Evolutionary conservation across 2,888 invertebrate species (phyloP).

Genomic region (Apocheima hispidaria): DNA sequence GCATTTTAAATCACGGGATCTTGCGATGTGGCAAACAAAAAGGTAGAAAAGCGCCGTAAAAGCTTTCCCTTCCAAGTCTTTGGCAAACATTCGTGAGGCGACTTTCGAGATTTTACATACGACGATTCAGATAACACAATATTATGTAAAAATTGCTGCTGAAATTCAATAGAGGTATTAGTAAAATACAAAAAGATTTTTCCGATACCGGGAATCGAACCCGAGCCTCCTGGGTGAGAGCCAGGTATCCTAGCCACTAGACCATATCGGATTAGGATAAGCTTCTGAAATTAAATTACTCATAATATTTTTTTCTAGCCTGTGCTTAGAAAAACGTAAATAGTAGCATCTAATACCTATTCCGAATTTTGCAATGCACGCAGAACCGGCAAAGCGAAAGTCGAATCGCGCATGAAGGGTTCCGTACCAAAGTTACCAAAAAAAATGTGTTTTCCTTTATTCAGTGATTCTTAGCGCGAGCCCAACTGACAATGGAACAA

Average conservation of each 20-base stretch:
- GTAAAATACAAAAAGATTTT: conserved; percentile 42
- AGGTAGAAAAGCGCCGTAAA: conserved; percentile 67
- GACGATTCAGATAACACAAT: neutral
- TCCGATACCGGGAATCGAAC: conserved; percentile 84
- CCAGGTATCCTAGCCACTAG: conserved; percentile 91
- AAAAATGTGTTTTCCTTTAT: too few species aligned
- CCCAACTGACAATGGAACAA: too few species aligned
- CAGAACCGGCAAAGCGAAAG: too few species aligned
- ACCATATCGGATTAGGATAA: conserved; percentile 75
- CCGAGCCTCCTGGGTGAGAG: conserved; percentile 89
- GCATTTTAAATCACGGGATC: conserved; percentile 54
- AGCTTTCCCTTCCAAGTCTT: conserved; percentile 70
- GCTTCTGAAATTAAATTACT: neutral
- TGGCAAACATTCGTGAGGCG: conserved; percentile 66
- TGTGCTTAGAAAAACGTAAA: too few species aligned
- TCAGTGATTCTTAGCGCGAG: too few species aligned
- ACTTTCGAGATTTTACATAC: conserved; percentile 52
- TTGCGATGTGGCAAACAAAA: conserved; percentile 66
- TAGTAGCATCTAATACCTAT: too few species aligned
- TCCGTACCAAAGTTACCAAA: too few species aligned
- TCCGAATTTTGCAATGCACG: too few species aligned
- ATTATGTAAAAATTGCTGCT: neutral
- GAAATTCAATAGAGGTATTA: too few species aligned
- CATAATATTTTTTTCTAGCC: too few species aligned
- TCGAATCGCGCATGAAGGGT: too few species aligned